phyloP scores from a whole-genome alignment of 2,888 invertebrate genomes.

The Mimachlamys varia region DNA sequence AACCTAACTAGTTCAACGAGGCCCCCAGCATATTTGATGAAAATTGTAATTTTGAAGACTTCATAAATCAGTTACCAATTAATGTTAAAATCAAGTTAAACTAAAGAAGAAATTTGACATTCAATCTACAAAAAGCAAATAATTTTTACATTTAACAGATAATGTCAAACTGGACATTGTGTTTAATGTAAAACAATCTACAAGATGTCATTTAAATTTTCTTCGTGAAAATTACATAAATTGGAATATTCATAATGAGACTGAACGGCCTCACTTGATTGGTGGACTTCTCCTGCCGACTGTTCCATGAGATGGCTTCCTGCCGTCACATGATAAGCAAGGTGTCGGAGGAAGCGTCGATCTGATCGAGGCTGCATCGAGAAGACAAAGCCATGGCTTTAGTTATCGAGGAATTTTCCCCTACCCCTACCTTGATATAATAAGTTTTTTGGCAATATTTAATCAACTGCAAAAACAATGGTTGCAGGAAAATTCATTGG shows the following conservation, averaged over 20 bases:
- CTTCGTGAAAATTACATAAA: not conserved
- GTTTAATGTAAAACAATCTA: slow-evolving; percentile 29
- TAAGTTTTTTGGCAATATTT: too few species aligned
- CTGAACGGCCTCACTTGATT: slow-evolving; percentile 45
- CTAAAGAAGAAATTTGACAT: too few species aligned
- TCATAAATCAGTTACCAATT: too few species aligned
- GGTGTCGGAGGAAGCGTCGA: not conserved
- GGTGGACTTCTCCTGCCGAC: slow-evolving; percentile 1
- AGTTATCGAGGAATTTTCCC: not conserved
- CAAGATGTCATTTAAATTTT: not conserved
- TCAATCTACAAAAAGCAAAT: not conserved
- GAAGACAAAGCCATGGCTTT: slow-evolving; percentile 31
- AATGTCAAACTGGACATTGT: slow-evolving; percentile 1
- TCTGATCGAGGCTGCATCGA: slow-evolving; percentile 33
- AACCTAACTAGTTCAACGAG: too few species aligned
- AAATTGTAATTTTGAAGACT: too few species aligned
- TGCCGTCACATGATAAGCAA: slow-evolving; percentile 42
- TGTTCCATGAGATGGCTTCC: slow-evolving; percentile 30
- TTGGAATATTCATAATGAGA: slow-evolving; percentile 9
- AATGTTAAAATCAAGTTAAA: too few species aligned
- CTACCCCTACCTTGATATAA: not conserved
- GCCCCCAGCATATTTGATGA: too few species aligned
- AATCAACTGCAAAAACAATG: not conserved
- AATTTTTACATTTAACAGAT: slow-evolving; percentile 7
- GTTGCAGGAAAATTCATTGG: not conserved